Base-by-base conservation (phyloP, 2,113 vertebrate species). In the Chionodraco myersi region DNA sequence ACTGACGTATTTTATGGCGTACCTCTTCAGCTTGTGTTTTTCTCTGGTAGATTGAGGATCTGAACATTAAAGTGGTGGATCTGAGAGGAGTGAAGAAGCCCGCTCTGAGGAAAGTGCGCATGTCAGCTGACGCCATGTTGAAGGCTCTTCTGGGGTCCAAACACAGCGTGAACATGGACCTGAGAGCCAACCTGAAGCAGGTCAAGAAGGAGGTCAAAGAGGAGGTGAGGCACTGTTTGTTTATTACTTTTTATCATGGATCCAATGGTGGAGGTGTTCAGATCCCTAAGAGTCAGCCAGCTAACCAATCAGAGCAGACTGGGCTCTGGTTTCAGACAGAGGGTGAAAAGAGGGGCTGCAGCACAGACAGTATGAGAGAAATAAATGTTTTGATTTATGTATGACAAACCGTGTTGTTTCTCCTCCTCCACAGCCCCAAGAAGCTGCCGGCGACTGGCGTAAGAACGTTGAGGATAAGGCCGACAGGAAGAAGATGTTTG, bases 401-500 rank as follows among this genome's bases (percentile, higher is more conserved):
- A 21, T 30, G 26, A 30, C 3, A 3, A 30, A 30, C 26, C 26
- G 26, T 41, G 36, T 41, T 41, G 36, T n/a, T 67, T 48, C 3
- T 64, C 1, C 6, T 74, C 5, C 13, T 56, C 45, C 47, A 2
- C 75, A 85, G 75, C 75, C 87, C 0, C 26, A 76, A 94, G 97
- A 97, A 93, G 90, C 97, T 0, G 96, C 96, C 0, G 97, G 97
- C 1, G 97, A 99, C 94, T 99, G 98, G 98, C 95, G 97, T 92
- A 97, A 98, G 94, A 99, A 99, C 93, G 96, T 99, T 2, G 98
- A 99, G 86, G 98, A 99, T 86, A 98, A 98, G 92, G 97, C 97
- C 15, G 97, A 97, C 94, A 98, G 96, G 79, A 99, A 99, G 97
- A 99, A 98, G 95, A 99, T 98, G 97, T 99, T 99, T 0, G 97